A percentile compares a stretch with the other conserved stretches of the same genome.
phyloP scores from a whole-genome alignment of 2,113 vertebrate species.

The Galeopterus variegatus region DNA sequence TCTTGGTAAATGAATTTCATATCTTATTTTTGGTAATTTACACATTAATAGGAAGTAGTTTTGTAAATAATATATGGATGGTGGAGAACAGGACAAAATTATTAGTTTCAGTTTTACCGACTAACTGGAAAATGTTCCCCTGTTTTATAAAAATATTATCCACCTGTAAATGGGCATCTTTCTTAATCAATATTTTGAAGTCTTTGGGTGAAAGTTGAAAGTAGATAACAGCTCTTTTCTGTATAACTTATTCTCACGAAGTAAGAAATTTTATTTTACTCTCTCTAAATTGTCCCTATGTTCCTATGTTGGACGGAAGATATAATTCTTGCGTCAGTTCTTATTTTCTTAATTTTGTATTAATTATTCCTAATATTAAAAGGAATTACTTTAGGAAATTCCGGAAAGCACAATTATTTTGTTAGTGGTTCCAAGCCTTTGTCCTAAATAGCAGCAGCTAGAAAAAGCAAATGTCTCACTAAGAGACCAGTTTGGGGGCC shows the following conservation, averaged over 20 bases:
- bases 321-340: background rate
- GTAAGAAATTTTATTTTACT: conserved; percentile 47
- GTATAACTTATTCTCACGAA: conserved; percentile 51
- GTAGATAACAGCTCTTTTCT: background rate
- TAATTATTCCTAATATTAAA: conserved; percentile 33
- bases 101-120: conserved; percentile 43
- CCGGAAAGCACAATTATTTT: conserved; percentile 10
- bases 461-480: conserved; percentile 56
- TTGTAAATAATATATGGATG: conserved; percentile 28
- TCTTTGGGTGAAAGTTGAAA: conserved; percentile 32
- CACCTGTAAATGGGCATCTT: background rate
- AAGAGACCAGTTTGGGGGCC: conserved; percentile 48
- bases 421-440: conserved; percentile 59
- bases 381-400: conserved; percentile 31
- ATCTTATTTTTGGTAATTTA: conserved; percentile 51
- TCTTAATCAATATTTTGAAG: conserved; percentile 59
- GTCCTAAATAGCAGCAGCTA: conserved; percentile 47
- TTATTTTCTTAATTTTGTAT: conserved; percentile 59
- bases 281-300: background rate
- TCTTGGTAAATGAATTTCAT: conserved; percentile 30
- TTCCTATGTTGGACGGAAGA: background rate
- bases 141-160: background rate
- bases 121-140: conserved; percentile 12
- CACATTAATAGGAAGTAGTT: background rate
- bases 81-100: conserved; percentile 1